Evolutionary conservation across 2,113 vertebrate genomes (phyloP).

Genomic region (Cololabis saira): DNA sequence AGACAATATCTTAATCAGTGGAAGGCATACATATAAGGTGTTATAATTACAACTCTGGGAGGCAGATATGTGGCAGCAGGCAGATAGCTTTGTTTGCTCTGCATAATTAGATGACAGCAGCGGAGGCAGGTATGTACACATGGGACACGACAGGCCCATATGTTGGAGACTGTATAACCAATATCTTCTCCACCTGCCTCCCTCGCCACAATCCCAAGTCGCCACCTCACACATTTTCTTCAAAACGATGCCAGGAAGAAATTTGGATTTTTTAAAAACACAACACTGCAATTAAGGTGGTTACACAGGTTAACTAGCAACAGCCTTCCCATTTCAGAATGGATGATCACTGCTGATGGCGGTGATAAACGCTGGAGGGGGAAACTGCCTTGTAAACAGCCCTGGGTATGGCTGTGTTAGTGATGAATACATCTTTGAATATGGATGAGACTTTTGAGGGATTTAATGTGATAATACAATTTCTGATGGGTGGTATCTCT

Average conservation of each 20-base stretch:
- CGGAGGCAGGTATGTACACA: constrained; percentile 79
- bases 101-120: constrained; percentile 82
- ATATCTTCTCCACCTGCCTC: constrained; percentile 75
- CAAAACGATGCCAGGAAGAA: constrained; percentile 51
- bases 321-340: constrained; percentile 51
- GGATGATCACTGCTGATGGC: constrained; percentile 63
- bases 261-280: constrained; percentile 37
- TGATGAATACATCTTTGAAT: constrained; percentile 62
- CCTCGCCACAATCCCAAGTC: constrained; percentile 55
- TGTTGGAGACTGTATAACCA: constrained; percentile 77
- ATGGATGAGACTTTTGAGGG: constrained; percentile 56
- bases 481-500: constrained; percentile 53
- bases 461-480: constrained; percentile 71
- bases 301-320: constrained; percentile 65
- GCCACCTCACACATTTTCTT: constrained; percentile 46
- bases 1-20: constrained; percentile 68
- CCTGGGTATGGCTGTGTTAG: constrained; percentile 38
- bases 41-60: constrained; percentile 73
- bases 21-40: constrained; percentile 64
- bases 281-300: constrained; percentile 51
- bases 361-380: constrained; percentile 56
- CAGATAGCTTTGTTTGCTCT: constrained; percentile 80
- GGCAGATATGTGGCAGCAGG: constrained; percentile 74
- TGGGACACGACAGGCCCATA: constrained; percentile 79
- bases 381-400: constrained; percentile 43